Percentiles rank a stretch among this genome's conserved stretches.
phyloP scores from a whole-genome alignment of 1,140 invertebrate genomes.

The Drosophila navojoa region DNA sequence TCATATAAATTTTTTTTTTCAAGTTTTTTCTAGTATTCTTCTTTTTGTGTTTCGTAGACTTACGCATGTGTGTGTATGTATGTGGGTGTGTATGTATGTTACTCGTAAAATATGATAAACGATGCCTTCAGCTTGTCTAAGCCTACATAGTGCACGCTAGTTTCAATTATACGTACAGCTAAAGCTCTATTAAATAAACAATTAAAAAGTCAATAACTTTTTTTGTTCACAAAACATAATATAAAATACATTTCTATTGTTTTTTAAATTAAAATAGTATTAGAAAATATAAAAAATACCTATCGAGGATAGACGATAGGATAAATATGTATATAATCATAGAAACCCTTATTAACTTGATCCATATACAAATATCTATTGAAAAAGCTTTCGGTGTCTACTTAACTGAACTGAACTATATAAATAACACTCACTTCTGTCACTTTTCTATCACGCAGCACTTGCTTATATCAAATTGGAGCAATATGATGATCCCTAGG shows the following conservation, averaged over 20 bases:
- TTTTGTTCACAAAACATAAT: no score
- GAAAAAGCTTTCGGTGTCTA: constrained; percentile 1
- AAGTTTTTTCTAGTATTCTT: constrained; percentile 12
- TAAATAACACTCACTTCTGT: constrained; percentile 48
- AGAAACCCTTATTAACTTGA: no score
- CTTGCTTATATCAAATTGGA: constrained; percentile 84
- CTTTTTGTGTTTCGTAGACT: constrained; percentile 15
- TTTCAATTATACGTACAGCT: constrained; percentile 13
- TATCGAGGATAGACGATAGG: no score
- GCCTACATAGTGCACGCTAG: constrained; percentile 60
- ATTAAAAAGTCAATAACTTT: neutral
- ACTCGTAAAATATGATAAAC: constrained; percentile 66
- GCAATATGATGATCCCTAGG: constrained; percentile 81
- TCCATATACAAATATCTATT: neutral
- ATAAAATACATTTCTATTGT: no score
- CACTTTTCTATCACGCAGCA: constrained; percentile 73
- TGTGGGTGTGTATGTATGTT: constrained; percentile 61
- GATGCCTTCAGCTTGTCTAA: constrained; percentile 50
- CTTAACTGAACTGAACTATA: constrained; percentile 2
- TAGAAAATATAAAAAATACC: no score
- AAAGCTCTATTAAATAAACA: neutral
- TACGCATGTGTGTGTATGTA: constrained; percentile 70
- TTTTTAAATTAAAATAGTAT: no score
- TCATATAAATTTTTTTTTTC: constrained; percentile 47
- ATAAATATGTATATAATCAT: no score